Percentiles rank a stretch among this genome's conserved stretches.
phyloP scores from a whole-genome alignment of 2,113 vertebrate species.

The Hyperoodon ampullatus region DNA sequence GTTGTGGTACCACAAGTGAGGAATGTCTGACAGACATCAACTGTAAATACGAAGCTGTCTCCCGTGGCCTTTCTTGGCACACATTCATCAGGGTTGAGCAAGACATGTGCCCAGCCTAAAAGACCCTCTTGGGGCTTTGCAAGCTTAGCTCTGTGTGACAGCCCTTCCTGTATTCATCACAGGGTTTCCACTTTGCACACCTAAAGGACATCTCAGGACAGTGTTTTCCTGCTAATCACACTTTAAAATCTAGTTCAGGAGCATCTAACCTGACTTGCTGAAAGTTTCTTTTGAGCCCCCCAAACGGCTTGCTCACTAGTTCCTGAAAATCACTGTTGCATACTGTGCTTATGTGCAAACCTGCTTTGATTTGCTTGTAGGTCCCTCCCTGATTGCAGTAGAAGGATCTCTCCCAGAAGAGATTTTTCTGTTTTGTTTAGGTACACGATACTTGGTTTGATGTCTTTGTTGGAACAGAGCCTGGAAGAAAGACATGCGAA shows the following conservation, averaged over 20 bases:
- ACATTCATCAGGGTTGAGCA: not conserved
- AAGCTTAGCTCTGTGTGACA: not conserved
- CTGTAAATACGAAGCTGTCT: not conserved
- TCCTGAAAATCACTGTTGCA: not conserved
- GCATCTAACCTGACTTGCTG: not conserved
- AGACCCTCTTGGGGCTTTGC: not conserved
- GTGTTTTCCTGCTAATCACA: not conserved
- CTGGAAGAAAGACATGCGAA: not conserved
- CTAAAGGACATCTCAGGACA: not conserved
- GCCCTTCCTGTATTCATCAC: not conserved
- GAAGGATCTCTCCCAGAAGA: not conserved
- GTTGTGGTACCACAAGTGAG: not conserved
- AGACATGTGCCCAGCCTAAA: not conserved
- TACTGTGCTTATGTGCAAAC: not conserved
- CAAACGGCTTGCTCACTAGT: not conserved
- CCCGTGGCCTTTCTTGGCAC: not conserved
- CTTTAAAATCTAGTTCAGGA: not conserved
- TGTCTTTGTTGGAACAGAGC: not conserved
- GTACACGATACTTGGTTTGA: not conserved
- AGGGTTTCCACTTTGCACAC: not conserved
- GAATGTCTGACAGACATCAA: not conserved
- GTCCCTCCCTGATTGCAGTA: not conserved
- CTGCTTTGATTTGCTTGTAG: not conserved
- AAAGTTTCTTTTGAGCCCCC: not conserved
- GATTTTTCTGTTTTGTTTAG: not conserved